phyloP scores from a whole-genome alignment of 1,140 invertebrate species.

The Brachionus asplanchnoidis region DNA sequence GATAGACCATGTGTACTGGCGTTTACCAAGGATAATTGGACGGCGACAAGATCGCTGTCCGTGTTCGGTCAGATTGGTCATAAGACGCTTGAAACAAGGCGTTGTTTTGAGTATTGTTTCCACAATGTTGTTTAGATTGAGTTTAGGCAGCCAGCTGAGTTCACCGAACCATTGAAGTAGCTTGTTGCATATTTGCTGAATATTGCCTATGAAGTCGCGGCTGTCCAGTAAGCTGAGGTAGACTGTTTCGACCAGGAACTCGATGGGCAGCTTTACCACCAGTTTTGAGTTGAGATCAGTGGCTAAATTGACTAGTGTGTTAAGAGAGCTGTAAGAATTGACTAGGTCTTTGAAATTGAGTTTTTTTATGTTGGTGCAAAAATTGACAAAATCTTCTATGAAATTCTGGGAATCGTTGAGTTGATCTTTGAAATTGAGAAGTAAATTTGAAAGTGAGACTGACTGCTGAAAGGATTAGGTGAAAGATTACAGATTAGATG shows the following conservation, averaged over 20 bases:
- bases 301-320: not conserved
- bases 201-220: not conserved
- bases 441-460: not conserved
- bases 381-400: not conserved
- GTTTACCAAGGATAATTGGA: slow-evolving; percentile 10
- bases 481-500: not conserved
- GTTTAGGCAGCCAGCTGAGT: not conserved
- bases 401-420: slow-evolving; percentile 18
- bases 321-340: not conserved
- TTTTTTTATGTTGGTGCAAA: slow-evolving; percentile 24
- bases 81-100: slow-evolving; percentile 5
- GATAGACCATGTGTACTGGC: not conserved
- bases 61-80: not conserved
- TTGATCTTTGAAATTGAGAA: not conserved
- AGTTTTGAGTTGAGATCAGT: not conserved
- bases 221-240: not conserved
- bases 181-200: not conserved
- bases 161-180: not conserved
- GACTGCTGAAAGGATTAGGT: not conserved
- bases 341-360: not conserved
- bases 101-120: not conserved
- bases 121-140: not conserved
- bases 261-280: not conserved
- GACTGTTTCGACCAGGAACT: slow-evolving; percentile 4
- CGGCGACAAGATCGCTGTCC: not conserved